Evolutionary conservation across 2,888 invertebrate species (phyloP), one percentile per base, ranked within the genome.

Genomic region (Prenolepis imparis): DNA sequence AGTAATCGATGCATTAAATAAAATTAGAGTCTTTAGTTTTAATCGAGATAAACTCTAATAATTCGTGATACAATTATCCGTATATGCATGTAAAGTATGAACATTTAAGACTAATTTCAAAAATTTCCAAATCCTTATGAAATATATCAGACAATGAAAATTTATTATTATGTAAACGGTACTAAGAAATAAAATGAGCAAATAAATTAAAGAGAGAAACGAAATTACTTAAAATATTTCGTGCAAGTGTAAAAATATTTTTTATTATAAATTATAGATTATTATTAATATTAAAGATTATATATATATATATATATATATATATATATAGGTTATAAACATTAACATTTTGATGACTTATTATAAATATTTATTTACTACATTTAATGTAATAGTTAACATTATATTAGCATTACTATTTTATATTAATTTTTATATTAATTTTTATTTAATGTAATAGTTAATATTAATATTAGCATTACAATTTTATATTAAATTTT

Each of bases 1-100:
- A 67, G 41, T 52, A 66, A 85, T 68, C 75, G 72, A 61, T 66
- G 73, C 15, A 59, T 15, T 36, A 44, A 64, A 61, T 36, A 36
- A 52, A 68, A 68, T 15, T 68, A 52, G n/a, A 52, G 15, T 52
- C 18, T 48, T 24, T 28, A 44, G 18, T 18, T 28, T n/a, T 48
- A 18, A 18, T 6, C 18, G 11, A 44, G 5, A 15, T 28, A 15
- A 18, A 11, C 11, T 67, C 24, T 48, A 48, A 11, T 44, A 18
- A 15, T 4, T 44, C 44, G 41, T 24, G 21, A 39, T 21, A 21
- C 15, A 64, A 64, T n/a, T 21, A 12, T 64, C 18, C 32, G 55
- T 15, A 12, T 36, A 12, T 66, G 41, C 11, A 1, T n/a, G 11
- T 18, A 1, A 67, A 18, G 52, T 52, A 52, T 12, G 1, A 48